Percentiles rank a stretch among this genome's conserved stretches.
Evolutionary conservation across 2,888 invertebrate species (phyloP).

Genomic region (Zhuqinia jingwanae): DNA sequence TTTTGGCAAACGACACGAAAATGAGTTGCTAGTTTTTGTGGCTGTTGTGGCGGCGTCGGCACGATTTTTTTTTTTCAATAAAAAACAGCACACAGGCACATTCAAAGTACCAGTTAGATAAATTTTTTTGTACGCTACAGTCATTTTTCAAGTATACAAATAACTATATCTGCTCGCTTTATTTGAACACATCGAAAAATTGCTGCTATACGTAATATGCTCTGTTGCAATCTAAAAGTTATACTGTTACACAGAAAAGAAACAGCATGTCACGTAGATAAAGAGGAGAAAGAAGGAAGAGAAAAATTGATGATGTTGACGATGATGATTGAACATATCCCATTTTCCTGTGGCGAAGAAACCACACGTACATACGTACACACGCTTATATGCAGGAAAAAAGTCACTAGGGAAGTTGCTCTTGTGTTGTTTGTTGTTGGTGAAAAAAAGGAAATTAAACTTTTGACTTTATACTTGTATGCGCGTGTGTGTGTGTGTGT

Average conservation of each 20-base stretch:
- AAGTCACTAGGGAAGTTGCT: neutral
- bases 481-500: too few relatives aligned
- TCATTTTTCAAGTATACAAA: constrained; percentile 9
- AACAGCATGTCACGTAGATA: neutral
- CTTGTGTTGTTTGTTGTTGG: neutral
- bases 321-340: constrained; percentile 9
- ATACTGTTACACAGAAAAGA: too few relatives aligned
- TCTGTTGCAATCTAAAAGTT: neutral
- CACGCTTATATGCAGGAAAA: constrained; percentile 1
- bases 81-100: neutral
- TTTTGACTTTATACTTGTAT: too few relatives aligned
- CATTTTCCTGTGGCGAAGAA: neutral
- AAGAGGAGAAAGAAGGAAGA: neutral
- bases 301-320: neutral
- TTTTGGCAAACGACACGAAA: constrained; percentile 43
- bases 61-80: neutral
- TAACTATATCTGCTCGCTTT: too few relatives aligned
- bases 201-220: neutral
- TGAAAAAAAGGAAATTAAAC: constrained; percentile 42
- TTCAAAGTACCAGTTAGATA: neutral
- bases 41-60: neutral
- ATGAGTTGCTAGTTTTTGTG: neutral
- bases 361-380: neutral
- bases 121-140: neutral
- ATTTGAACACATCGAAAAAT: neutral